A percentile compares a stretch with the other conserved stretches of the same genome.
phyloP scores from a whole-genome alignment of 2,113 vertebrate species.

The Gracilinanus agilis region DNA sequence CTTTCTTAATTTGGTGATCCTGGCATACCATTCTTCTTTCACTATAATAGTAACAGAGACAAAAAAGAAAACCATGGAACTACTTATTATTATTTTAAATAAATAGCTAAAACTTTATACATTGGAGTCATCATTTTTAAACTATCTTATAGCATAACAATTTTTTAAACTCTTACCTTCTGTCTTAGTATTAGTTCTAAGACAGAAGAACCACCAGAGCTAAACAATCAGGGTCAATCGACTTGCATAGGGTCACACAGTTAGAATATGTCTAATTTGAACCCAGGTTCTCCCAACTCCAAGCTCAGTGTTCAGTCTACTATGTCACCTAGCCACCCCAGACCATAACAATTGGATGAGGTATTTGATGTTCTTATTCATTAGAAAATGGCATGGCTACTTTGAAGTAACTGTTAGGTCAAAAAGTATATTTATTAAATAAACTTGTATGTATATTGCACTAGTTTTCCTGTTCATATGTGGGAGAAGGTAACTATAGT shows the following conservation, averaged over 20 bases:
- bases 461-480: slow-evolving; percentile 77
- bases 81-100: neutral
- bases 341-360: no score
- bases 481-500: slow-evolving; percentile 64
- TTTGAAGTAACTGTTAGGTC: slow-evolving; percentile 77
- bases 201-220: no score
- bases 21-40: slow-evolving; percentile 86
- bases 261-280: no score
- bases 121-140: neutral
- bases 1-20: slow-evolving; percentile 85
- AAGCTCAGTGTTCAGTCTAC: no score
- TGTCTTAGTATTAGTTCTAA: no score
- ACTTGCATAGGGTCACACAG: no score
- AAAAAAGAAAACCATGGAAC: neutral
- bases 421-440: slow-evolving; percentile 83
- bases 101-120: neutral
- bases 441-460: slow-evolving; percentile 83
- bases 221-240: no score
- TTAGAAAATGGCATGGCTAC: slow-evolving; percentile 1
- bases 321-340: no score
- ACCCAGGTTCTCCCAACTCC: no score
- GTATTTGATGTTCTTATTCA: no score
- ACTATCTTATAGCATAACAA: neutral
- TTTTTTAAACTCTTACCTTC: neutral
- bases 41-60: slow-evolving; percentile 62